Conservation (phyloP, 2,797 vertebrate species). For the Paedocypris micromegethes region DNA sequence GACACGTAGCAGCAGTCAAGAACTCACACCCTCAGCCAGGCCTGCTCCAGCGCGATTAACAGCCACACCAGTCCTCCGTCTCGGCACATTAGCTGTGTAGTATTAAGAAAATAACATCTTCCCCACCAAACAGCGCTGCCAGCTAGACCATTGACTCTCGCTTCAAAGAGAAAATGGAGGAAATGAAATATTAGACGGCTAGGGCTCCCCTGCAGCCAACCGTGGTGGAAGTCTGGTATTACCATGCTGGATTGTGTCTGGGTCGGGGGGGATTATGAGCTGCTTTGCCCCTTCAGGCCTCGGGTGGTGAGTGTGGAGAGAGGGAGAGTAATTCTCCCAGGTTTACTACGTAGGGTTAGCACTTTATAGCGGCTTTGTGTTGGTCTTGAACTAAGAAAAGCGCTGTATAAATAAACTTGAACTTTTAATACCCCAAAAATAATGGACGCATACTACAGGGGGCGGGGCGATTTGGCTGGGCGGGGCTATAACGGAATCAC, state of each 20-base stretch:
- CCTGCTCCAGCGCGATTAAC: constrained; percentile 7
- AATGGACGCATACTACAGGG: no score
- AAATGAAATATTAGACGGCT: constrained; percentile 48
- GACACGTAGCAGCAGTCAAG: constrained; percentile 19
- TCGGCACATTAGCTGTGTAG: constrained; percentile 41
- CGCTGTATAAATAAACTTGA: no score
- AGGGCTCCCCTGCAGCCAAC: constrained; percentile 56
- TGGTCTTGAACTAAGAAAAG: no score
- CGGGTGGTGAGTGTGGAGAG: constrained; percentile 47
- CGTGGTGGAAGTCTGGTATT: constrained; percentile 64
- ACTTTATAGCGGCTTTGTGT: constrained; percentile 1
- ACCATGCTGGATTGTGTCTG: constrained; percentile 66
- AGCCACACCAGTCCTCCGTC: constrained; percentile 32
- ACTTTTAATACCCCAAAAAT: no score
- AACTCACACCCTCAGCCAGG: constrained; percentile 17
- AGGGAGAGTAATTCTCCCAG: constrained; percentile 66
- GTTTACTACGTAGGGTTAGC: constrained; percentile 55
- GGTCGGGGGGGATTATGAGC: constrained; percentile 64
- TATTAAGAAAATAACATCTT: constrained; percentile 50
- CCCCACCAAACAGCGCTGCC: constrained; percentile 44
- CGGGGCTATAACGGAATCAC: no score
- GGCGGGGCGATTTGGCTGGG: no score
- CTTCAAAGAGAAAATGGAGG: constrained; percentile 46
- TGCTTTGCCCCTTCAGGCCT: constrained; percentile 42
- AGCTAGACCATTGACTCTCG: constrained; percentile 49